Conservation (phyloP, 1,140 invertebrate genomes). For the Drosophila sproati region DNA sequence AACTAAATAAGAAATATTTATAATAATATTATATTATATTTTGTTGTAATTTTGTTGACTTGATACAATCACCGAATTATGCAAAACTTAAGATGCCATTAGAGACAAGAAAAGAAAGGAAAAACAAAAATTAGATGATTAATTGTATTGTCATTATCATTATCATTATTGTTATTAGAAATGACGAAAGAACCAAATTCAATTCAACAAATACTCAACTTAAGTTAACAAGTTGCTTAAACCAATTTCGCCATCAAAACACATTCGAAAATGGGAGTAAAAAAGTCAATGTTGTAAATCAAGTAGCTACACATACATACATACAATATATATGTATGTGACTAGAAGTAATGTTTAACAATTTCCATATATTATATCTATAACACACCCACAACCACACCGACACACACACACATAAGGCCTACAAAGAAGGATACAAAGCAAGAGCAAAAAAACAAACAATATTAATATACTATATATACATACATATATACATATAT, state of each 20-base stretch:
- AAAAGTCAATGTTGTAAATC: conserved; percentile 61
- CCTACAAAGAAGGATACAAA: conserved; percentile 58
- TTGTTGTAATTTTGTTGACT: background rate
- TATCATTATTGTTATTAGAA: conserved; percentile 3
- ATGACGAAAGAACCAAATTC: background rate
- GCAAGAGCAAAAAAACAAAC: conserved; percentile 33
- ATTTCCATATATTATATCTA: conserved; percentile 64
- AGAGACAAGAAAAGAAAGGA: background rate
- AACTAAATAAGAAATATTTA: background rate
- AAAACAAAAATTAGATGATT: background rate
- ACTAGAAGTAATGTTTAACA: conserved; percentile 60
- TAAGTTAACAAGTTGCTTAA: conserved; percentile 3
- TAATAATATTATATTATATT: background rate
- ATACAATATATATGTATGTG: conserved; percentile 33
- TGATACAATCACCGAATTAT: conserved; percentile 11
- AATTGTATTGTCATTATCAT: conserved; percentile 9
- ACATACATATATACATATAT: conserved; percentile 24
- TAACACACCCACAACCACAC: conserved; percentile 41
- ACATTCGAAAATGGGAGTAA: conserved; percentile 11
- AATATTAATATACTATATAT: conserved; percentile 32
- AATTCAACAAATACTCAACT: conserved; percentile 12
- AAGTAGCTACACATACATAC: conserved; percentile 30
- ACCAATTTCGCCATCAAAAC: background rate
- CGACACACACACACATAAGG: conserved; percentile 24
- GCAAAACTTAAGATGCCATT: background rate